Evolutionary conservation across 1,140 invertebrate genomes (phyloP), one percentile per base, ranked within the genome.

Genomic region (Charaxes varanes): DNA sequence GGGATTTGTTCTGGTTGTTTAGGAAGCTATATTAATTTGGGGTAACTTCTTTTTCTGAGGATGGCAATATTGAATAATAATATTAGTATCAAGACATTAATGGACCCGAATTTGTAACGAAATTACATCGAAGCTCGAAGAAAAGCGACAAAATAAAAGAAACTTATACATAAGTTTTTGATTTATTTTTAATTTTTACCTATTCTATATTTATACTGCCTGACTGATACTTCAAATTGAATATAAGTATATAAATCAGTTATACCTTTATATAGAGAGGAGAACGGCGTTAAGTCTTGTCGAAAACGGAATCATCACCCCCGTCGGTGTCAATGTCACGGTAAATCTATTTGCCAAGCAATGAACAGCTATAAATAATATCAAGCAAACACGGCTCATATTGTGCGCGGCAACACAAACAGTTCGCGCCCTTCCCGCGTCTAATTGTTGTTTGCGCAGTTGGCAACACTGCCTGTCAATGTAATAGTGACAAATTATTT

Each of bases 321-420:
- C 38, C 42, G 38, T 14, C 14, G 52, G 54, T 58, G 54, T 62
- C 47, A 54, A 57, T 52, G 58, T 36, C 58, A 19, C 28, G 43
- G 18, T 19, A 48, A 52, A 61, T 62, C 54, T 62, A 62, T 62
- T 62, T 62, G 58, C 58, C 58, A 49, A 31, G 53, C 50, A 52
- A 41, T 54, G 55, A 59, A 59, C 40, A 50, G 50, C 58, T 38
- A 62, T 62, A 62, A 62, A 62, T 62, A 61, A 57, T 57, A 54
- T 58, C 53, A 36, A 18, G 48, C 44, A 54, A 54, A 59, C 53
- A 57, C 15, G 22, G 40, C 22, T 31, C 50, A 51, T 51, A 57
- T 49, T 53, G 53, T 62, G 58, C 37, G 22, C 41, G 45, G 50
- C 51, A 54, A 59, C 57, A 62, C 58, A 62, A 62, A 62, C 58